Percentiles rank a stretch among this genome's conserved stretches.
These are phyloP conservation scores for Tokudaia muenninki DNA, from an alignment of 2,797 vertebrate genomes.

Conservation along the genomic window DNA sequence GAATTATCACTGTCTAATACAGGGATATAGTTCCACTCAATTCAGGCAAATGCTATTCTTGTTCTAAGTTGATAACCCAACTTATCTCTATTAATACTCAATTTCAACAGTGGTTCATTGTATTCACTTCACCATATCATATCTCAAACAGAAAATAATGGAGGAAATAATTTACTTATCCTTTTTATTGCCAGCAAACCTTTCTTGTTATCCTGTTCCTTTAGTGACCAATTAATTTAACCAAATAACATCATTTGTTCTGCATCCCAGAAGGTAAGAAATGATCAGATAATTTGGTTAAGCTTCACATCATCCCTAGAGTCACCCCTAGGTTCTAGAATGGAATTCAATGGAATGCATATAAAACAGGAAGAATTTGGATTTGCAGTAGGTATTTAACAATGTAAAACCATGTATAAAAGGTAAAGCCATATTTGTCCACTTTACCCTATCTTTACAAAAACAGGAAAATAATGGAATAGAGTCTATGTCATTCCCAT, in stretches of 20 bases:
- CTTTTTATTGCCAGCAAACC: not conserved
- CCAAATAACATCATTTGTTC: conserved; percentile 39
- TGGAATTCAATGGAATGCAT: not conserved
- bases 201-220: not conserved
- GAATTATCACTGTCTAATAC: not conserved
- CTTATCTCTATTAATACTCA: not conserved
- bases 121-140: conserved; percentile 11
- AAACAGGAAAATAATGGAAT: conserved; percentile 2
- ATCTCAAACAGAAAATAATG: conserved; percentile 31
- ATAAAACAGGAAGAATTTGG: not conserved
- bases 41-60: not conserved
- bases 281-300: conserved; percentile 12
- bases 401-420: not conserved
- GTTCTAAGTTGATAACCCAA: not conserved
- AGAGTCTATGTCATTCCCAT: not conserved
- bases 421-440: not conserved
- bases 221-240: not conserved
- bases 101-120: conserved; percentile 4
- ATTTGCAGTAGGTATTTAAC: not conserved
- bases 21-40: not conserved
- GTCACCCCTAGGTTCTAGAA: not conserved
- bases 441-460: not conserved
- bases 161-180: conserved; percentile 17
- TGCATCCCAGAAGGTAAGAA: not conserved
- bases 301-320: not conserved